Conservation (phyloP, 2,113 vertebrate genomes). For the Regulus satrapa region DNA sequence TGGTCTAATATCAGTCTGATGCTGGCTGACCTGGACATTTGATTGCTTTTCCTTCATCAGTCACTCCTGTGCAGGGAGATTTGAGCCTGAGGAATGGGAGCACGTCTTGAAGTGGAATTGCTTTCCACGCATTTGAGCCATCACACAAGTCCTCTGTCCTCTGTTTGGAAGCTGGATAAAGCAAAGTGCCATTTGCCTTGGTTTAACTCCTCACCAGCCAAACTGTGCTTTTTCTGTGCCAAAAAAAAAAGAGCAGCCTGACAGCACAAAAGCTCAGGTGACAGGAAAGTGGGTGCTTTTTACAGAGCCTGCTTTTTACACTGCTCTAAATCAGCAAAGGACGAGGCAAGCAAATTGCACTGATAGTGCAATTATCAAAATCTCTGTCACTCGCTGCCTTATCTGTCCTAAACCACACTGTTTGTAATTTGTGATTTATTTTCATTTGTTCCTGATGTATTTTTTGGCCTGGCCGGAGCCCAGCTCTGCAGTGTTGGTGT, state of each 20-base stretch:
- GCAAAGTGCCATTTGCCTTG: not conserved
- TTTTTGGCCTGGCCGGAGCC: not conserved
- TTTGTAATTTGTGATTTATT: not conserved
- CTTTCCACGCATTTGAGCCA: not conserved
- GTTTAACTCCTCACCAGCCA: not conserved
- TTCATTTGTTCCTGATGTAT: not conserved
- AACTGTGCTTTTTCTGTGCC: not conserved
- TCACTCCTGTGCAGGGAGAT: not conserved
- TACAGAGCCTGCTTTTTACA: not conserved
- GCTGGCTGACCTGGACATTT: not conserved
- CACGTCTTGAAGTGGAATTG: not conserved
- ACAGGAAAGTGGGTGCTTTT: no score
- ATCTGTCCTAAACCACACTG: not conserved
- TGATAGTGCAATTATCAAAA: not conserved
- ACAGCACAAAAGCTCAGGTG: not conserved
- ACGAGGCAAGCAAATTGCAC: not conserved
- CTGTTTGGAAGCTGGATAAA: not conserved
- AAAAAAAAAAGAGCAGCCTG: not conserved
- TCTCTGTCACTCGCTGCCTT: not conserved
- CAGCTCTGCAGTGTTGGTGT: not conserved
- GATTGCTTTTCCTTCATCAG: not conserved
- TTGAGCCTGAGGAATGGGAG: not conserved
- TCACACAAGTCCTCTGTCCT: not conserved
- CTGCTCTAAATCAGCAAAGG: not conserved
- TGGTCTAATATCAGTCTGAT: accelerated